phyloP scores from a whole-genome alignment of 2,888 invertebrate genomes.

The Mesorhabditis belari region DNA sequence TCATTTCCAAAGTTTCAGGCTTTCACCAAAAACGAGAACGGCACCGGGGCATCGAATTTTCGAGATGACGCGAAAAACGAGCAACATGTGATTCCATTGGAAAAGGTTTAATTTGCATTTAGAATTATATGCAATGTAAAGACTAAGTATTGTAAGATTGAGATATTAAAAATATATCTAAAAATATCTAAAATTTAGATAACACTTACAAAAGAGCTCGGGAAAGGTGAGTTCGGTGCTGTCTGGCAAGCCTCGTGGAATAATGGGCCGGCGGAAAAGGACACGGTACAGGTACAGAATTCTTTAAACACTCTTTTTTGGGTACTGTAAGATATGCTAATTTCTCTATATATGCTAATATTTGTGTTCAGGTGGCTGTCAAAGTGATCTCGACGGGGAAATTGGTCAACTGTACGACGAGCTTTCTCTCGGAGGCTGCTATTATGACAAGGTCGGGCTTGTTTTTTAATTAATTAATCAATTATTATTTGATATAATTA shows the following conservation, averaged over 20 bases:
- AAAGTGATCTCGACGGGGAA: conserved; percentile 89
- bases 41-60: too few relatives aligned
- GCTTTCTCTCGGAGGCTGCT: conserved; percentile 90
- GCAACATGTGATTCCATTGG: conserved; percentile 48
- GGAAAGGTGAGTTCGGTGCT: conserved; percentile 93
- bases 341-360: too few relatives aligned
- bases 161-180: not conserved
- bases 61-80: not conserved
- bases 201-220: conserved; percentile 79
- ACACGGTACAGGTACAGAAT: conserved; percentile 25
- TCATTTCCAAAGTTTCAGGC: not conserved
- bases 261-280: conserved; percentile 61
- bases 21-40: not conserved
- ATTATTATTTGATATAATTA: too few relatives aligned
- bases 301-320: not conserved
- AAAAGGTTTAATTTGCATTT: conserved; percentile 17
- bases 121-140: not conserved
- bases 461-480: too few relatives aligned
- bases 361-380: conserved; percentile 56
- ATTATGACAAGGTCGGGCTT: conserved; percentile 73
- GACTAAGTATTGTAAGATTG: not conserved
- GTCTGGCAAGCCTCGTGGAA: conserved; percentile 76
- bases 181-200: conserved; percentile 13
- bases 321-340: too few relatives aligned
- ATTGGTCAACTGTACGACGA: conserved; percentile 90